Conservation (phyloP, 2,113 vertebrate genomes). For the Lophochroa leadbeateri region DNA sequence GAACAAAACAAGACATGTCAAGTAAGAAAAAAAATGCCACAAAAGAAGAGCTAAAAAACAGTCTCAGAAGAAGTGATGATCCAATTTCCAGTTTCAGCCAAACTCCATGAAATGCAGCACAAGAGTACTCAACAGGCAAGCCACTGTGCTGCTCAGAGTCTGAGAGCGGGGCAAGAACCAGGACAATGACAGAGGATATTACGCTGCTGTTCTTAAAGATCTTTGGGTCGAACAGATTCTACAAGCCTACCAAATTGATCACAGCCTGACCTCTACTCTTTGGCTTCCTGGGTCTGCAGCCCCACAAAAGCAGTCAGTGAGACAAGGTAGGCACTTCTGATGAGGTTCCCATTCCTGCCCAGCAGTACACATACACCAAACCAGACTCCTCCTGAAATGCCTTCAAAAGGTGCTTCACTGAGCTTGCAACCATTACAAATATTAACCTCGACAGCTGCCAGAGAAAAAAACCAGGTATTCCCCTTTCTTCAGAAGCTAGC, state of each 20-base stretch:
- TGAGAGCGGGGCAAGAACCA: background rate
- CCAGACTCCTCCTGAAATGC: background rate
- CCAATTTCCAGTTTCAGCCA: background rate
- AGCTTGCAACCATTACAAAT: background rate
- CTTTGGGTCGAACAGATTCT: background rate
- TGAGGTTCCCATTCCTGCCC: background rate
- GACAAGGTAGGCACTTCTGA: fast-evolving
- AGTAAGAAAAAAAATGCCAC: background rate
- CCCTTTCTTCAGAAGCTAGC: background rate
- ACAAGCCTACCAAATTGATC: fast-evolving
- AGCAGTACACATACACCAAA: background rate
- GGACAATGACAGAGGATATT: background rate
- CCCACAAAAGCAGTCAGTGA: background rate
- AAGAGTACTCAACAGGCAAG: background rate
- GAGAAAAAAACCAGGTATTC: fast-evolving
- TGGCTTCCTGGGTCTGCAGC: background rate
- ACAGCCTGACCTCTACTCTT: background rate
- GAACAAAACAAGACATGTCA: background rate
- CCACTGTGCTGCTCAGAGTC: background rate
- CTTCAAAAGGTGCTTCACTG: background rate
- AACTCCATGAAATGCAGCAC: background rate
- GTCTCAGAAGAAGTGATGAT: background rate
- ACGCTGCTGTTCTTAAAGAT: background rate
- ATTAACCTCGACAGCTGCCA: background rate
- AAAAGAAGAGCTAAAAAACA: background rate